Evolutionary conservation across 2,888 invertebrate genomes (phyloP), one percentile per base, ranked within the genome.

Genomic region (Tetropium fuscum): DNA sequence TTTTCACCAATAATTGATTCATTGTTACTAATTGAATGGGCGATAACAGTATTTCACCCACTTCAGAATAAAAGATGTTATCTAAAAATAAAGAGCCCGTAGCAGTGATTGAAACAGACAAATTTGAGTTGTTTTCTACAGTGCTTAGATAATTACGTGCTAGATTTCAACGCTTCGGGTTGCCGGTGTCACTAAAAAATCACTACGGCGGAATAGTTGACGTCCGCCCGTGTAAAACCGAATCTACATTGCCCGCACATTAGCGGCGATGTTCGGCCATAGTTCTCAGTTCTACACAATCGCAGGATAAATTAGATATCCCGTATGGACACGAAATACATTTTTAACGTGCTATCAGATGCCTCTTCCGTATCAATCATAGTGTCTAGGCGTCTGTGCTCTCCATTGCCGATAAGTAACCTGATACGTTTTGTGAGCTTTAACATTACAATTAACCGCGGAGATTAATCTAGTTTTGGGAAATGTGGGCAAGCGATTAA

Each of bases 321-420:
- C 60, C 43, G 30, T 34, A 53, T 51, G 53, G 63, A 68, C 68
- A 68, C 41, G 54, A 59, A 68, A 68, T 68, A 66, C 64, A 68
- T 68, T 68, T 68, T 68, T 68, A 66, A 68, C 56, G 57, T 55
- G 51, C 56, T 66, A 68, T 68, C 68, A 66, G 68, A 68, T 68
- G 54, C 16, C 13, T 40, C 16, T 25, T 38, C 51, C 15, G 16
- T 51, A 51, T 51, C 51, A 51, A 51, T 51, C 51, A 51, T 22
- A 27, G 18, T 51, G 51, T 51, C 51, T 16, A 18, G 27, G 40
- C 36, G 25, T 4, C 3, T 22, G 44, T 27, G 44, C 44, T 10
- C 51, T 51, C 51, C 40, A 51, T 51, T 10, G 27, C 16, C 38
- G 51, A 51, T 51, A 51, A 51, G 51, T 51, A 51, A 51, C 27